Conservation (phyloP, 2,888 invertebrate species). For the Chymomyza caudatula region DNA sequence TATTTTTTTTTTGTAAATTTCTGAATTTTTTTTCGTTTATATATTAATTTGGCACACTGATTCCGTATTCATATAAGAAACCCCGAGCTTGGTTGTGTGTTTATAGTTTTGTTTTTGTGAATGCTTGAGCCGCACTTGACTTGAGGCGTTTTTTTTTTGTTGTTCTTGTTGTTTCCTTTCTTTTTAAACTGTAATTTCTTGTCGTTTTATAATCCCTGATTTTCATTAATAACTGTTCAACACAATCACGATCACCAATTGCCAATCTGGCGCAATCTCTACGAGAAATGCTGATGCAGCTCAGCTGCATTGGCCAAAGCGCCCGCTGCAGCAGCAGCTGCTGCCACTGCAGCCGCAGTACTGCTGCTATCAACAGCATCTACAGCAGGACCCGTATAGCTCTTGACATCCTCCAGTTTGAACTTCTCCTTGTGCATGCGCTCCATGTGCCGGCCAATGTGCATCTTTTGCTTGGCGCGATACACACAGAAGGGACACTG, state of each 20-base stretch:
- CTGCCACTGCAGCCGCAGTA: conserved; percentile 40
- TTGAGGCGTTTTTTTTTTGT: conserved; percentile 5
- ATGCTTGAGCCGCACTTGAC: background rate
- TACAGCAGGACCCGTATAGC: conserved; percentile 55
- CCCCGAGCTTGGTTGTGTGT: conserved; percentile 55
- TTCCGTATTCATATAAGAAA: conserved; percentile 70
- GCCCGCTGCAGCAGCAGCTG: conserved; percentile 37
- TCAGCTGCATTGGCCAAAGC: conserved; percentile 61
- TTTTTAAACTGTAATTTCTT: conserved; percentile 9
- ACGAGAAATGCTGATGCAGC: conserved; percentile 75
- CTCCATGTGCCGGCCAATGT: conserved; percentile 89
- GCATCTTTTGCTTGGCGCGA: conserved; percentile 91
- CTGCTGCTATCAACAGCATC: conserved; percentile 20
- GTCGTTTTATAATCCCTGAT: conserved; percentile 53
- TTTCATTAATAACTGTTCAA: conserved; percentile 40
- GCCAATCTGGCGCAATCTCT: conserved; percentile 41
- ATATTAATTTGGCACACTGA: conserved; percentile 76
- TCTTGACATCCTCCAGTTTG: conserved; percentile 77
- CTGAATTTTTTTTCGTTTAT: conserved; percentile 21
- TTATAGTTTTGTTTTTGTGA: background rate
- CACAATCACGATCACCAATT: conserved; percentile 5
- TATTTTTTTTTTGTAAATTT: conserved; percentile 17
- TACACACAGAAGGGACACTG: conserved; percentile 91
- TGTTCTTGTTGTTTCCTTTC: background rate
- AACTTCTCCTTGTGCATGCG: conserved; percentile 87